Percentiles rank a stretch among this genome's conserved stretches.
These are phyloP conservation scores for Drosophila setosimentum DNA, from an alignment of 2,888 invertebrate species.

Conservation along the genomic window DNA sequence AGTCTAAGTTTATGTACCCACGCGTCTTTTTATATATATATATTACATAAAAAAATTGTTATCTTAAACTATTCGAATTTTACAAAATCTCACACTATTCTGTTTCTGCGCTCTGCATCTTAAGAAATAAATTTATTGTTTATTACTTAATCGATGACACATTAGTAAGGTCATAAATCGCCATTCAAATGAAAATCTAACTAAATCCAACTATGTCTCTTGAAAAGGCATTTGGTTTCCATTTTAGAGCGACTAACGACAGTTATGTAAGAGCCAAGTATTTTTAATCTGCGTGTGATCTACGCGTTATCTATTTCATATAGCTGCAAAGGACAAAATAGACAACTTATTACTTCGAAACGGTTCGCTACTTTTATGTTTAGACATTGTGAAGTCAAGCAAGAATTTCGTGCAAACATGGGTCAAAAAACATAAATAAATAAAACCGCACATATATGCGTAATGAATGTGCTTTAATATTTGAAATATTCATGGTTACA, in stretches of 20 bases:
- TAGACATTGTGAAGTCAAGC: constrained; percentile 59
- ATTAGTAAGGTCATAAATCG: too few relatives aligned
- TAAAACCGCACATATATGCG: constrained; percentile 31
- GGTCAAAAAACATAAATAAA: constrained; percentile 1
- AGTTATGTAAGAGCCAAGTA: background rate
- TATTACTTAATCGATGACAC: too few relatives aligned
- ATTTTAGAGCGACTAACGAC: background rate
- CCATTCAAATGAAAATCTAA: too few relatives aligned
- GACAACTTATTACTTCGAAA: constrained; percentile 59
- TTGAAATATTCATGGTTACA: too few relatives aligned
- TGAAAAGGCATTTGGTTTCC: background rate
- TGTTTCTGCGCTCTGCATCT: too few relatives aligned
- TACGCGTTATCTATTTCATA: background rate
- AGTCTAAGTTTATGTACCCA: background rate
- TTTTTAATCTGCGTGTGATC: background rate
- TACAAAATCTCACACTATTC: too few relatives aligned
- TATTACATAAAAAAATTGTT: too few relatives aligned
- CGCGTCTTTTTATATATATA: too few relatives aligned
- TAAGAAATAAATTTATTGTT: too few relatives aligned
- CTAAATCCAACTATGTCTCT: background rate
- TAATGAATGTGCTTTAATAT: constrained; percentile 1
- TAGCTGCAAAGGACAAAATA: constrained; percentile 46
- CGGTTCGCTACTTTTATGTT: constrained; percentile 41
- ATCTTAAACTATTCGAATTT: too few relatives aligned
- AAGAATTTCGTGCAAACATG: constrained; percentile 44